phyloP scores from a whole-genome alignment of 1,140 invertebrate genomes.

The Thereuonema tuberculata region DNA sequence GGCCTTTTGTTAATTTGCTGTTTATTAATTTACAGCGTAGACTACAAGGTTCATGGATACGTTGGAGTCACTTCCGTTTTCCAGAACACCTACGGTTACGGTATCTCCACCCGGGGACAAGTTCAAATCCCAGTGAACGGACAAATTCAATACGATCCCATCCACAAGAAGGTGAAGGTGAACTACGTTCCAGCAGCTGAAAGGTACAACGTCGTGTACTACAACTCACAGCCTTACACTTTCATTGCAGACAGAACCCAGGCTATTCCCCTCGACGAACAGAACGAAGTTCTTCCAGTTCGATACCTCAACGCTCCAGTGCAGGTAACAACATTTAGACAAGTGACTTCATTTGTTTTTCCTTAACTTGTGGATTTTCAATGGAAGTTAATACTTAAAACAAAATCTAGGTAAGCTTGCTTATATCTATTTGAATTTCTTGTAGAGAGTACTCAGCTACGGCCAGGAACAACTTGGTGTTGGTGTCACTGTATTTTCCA shows the following conservation, averaged over 20 bases:
- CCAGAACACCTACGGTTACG: background rate
- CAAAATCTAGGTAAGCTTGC: too few relatives aligned
- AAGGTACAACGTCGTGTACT: background rate
- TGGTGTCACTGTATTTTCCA: background rate
- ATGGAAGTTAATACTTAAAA: too few relatives aligned
- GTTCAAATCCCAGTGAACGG: background rate
- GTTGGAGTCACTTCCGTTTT: background rate
- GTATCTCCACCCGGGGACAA: background rate
- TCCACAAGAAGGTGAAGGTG: background rate
- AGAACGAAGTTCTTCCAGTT: too few relatives aligned
- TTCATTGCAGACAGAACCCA: background rate
- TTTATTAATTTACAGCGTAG: background rate
- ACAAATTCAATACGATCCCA: background rate
- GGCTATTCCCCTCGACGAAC: too few relatives aligned
- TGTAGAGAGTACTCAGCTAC: background rate
- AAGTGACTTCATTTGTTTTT: too few relatives aligned
- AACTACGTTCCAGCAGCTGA: conserved; percentile 2
- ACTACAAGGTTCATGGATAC: background rate
- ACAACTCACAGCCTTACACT: background rate
- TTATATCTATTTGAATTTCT: too few relatives aligned
- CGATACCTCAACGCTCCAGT: too few relatives aligned
- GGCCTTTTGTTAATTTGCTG: too few relatives aligned
- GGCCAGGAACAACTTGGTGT: conserved; percentile 7
- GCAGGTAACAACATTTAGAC: too few relatives aligned
- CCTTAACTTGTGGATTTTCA: too few relatives aligned